phyloP scores from a whole-genome alignment of 2,797 vertebrate genomes.

The Rhincodon typus region DNA sequence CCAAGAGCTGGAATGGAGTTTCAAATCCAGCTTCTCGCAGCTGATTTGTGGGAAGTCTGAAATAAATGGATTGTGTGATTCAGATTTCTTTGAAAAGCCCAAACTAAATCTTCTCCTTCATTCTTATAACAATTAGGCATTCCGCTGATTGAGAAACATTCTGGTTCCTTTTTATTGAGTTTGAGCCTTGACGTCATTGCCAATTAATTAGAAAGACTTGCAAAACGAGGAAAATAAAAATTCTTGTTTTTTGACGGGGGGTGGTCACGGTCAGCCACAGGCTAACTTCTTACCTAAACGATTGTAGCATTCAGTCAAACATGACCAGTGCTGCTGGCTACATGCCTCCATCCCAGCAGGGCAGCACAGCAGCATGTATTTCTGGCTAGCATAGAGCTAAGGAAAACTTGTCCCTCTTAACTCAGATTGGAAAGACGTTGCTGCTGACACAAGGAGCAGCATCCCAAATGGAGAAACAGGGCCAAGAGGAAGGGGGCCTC shows the following conservation, averaged over 20 bases:
- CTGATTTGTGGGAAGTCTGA: not conserved
- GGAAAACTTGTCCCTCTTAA: not conserved
- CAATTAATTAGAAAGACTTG: not conserved
- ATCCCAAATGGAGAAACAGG: not conserved
- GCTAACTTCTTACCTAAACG: not conserved
- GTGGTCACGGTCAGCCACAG: not conserved
- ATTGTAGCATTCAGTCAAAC: not conserved
- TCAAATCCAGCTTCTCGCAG: not conserved
- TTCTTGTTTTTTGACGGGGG: not conserved
- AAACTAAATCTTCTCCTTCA: not conserved
- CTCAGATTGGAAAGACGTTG: not conserved
- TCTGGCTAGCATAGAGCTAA: not conserved
- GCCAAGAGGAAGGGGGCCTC: not conserved
- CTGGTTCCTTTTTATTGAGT: not conserved
- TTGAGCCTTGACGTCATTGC: not conserved
- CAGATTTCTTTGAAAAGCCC: not conserved
- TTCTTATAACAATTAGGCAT: not conserved
- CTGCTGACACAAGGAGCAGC: not conserved
- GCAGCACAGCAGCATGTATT: not conserved
- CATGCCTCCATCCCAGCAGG: not conserved
- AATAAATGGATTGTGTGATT: not conserved
- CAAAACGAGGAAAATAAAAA: not conserved
- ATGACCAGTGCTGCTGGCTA: not conserved
- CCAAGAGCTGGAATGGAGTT: not conserved
- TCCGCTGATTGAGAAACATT: not conserved